A percentile compares a stretch with the other conserved stretches of the same genome.
These are phyloP conservation scores for Clavelina lepadiformis DNA, from an alignment of 23 tunicate species.

Conservation along the genomic window DNA sequence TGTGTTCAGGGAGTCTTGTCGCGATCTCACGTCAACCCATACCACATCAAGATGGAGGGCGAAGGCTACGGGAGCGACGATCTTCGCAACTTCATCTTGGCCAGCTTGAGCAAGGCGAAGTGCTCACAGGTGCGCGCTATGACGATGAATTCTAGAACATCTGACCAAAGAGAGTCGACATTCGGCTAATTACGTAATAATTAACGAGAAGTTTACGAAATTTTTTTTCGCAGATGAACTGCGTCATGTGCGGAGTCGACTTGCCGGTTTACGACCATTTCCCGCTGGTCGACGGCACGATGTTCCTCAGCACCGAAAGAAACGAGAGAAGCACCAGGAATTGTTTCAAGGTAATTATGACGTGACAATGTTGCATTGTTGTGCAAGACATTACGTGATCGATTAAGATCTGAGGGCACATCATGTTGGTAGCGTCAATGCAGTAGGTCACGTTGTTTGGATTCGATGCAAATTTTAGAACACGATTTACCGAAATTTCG, in stretches of 20 bases:
- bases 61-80: conserved; percentile 99
- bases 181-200: neutral
- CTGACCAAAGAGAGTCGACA: neutral
- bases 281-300: conserved; percentile 90
- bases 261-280: conserved; percentile 95
- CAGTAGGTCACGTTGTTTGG: too few relatives aligned
- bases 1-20: conserved; percentile 59
- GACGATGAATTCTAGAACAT: neutral
- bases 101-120: conserved; percentile 54
- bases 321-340: conserved; percentile 48
- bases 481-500: too few relatives aligned
- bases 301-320: conserved; percentile 84
- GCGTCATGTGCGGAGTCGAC: conserved; percentile 71
- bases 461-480: too few relatives aligned
- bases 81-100: conserved; percentile 75
- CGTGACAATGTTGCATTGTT: too few relatives aligned
- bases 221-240: conserved; percentile 71
- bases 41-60: conserved; percentile 95
- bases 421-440: too few relatives aligned
- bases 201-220: too few relatives aligned
- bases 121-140: conserved; percentile 68
- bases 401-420: too few relatives aligned
- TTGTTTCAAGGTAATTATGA: conserved; percentile 59
- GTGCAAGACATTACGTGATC: too few relatives aligned
- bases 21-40: conserved; percentile 82